Evolutionary conservation across 30 jellyfish, hydroid and myxozoan genomes (phyloP), one percentile per base, ranked within the genome.

Genomic region (Aurelia sp.): DNA sequence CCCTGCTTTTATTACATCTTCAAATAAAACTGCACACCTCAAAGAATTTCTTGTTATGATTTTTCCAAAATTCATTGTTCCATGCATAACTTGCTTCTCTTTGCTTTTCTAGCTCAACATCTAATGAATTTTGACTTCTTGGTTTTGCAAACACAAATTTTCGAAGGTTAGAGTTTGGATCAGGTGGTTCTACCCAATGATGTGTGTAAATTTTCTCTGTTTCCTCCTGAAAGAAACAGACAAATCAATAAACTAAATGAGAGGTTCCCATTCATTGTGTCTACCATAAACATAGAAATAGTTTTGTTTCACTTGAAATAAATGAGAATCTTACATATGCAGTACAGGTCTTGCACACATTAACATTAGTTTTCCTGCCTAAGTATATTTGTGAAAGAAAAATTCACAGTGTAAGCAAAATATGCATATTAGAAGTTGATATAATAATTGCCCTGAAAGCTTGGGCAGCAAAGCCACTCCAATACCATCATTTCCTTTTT

Each of bases 51-150:
- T 64, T 67, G 44, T 90, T 90, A 64, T 90, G 97, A 38, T 58
- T 67, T 24, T 58, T 90, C 97, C 97, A 90, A 61, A 82, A 90
- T n/a, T 67, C 70, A 52, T 90, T 73, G 68, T 90, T 90, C 97
- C 97, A 90, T 41, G 22, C 40, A 51, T 53, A 62, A 5, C 87
- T 73, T 13, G 74, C 74, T 47, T 57, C 70, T 22, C 88, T 69
- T 65, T 82, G 77, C 38, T 55, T 24, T 15, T 44, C 78, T 4
- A 81, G 88, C 53, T 58, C 77, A 30, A 41, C 21, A 24, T 69
- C 91, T 3, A 41, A 60, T 17, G 81, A 20, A 44, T 87, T 64
- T 57, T 64, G 80, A 20, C 61, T 63, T 79, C 18, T 79, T 4
- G 71, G 80, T 47, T 51, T 72, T 18, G 80, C 71, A 72, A 67